These are phyloP conservation scores for Triops cancriformis DNA, from an alignment of 1,140 invertebrate genomes.

Conservation along the genomic window DNA sequence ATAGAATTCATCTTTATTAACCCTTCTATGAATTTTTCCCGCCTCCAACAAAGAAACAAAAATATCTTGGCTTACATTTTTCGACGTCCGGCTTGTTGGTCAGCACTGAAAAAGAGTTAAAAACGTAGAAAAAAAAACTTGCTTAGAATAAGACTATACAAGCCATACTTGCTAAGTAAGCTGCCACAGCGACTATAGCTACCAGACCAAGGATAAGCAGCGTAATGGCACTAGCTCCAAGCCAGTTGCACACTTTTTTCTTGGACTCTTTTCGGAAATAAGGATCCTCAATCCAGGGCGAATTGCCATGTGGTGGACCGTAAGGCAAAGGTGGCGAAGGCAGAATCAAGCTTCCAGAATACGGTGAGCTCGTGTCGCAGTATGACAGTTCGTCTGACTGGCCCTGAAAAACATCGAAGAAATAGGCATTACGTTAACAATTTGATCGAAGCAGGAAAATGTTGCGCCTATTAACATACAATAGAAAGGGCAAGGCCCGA, in stretches of 20 bases:
- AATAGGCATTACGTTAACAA: background rate
- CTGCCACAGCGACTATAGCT: conserved; percentile 60
- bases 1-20: too few species aligned
- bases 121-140: conserved; percentile 20
- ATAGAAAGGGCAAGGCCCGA: background rate
- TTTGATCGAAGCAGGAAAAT: background rate
- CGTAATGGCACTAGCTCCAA: conserved; percentile 55
- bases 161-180: conserved; percentile 63
- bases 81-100: conserved; percentile 31
- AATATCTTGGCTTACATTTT: conserved; percentile 31
- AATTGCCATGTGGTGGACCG: conserved; percentile 35
- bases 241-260: conserved; percentile 52
- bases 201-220: conserved; percentile 60
- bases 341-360: conserved; percentile 10
- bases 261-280: conserved; percentile 35
- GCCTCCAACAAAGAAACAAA: too few species aligned
- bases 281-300: conserved; percentile 37
- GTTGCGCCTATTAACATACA: background rate
- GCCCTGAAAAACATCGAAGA: background rate
- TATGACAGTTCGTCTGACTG: background rate
- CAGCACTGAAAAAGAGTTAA: conserved; percentile 29
- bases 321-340: conserved; percentile 15
- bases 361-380: conserved; percentile 15
- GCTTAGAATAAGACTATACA: conserved; percentile 24
- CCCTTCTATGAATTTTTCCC: too few species aligned